Evolutionary conservation across 2,888 invertebrate species (phyloP).

Genomic region (Drosophila kanekoi): DNA sequence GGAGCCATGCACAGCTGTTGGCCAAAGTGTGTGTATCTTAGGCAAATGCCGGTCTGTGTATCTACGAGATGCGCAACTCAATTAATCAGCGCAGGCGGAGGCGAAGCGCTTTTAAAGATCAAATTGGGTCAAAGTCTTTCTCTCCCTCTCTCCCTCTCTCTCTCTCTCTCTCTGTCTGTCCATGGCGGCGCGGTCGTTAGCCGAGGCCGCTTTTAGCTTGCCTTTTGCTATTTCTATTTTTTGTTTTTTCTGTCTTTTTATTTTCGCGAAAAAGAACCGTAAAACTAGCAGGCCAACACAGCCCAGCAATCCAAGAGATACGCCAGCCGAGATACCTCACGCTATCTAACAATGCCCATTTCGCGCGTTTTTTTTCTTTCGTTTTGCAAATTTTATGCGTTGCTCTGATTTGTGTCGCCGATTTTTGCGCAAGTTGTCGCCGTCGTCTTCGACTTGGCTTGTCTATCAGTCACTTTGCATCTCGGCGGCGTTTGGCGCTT

Average conservation of each 20-base stretch:
- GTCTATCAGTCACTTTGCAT: conserved; percentile 70
- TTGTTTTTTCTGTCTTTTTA: too few relatives aligned
- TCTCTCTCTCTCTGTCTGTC: conserved; percentile 43
- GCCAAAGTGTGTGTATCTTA: conserved; percentile 19
- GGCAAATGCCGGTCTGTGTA: conserved; percentile 26
- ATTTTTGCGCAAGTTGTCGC: conserved; percentile 35
- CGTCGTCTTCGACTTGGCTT: conserved; percentile 22
- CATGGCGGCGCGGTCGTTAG: conserved; percentile 55
- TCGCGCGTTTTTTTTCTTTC: conserved; percentile 8
- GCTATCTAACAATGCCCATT: conserved; percentile 55
- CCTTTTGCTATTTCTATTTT: neutral
- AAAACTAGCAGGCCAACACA: conserved; percentile 10
- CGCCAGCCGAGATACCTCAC: conserved; percentile 42
- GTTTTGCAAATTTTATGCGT: conserved; percentile 66
- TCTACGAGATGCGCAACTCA: conserved; percentile 71
- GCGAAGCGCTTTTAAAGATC: conserved; percentile 54
- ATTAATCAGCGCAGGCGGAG: conserved; percentile 68
- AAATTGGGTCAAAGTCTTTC: conserved; percentile 77
- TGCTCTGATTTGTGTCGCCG: conserved; percentile 69
- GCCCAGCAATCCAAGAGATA: conserved; percentile 24
- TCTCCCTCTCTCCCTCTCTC: conserved; percentile 27
- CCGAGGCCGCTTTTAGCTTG: conserved; percentile 44
- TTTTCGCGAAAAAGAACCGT: conserved; percentile 15
- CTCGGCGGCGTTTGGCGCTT: conserved; percentile 51
- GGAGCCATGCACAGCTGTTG: conserved; percentile 60